Conservation (phyloP, 2,888 invertebrate genomes). For the Andrena haemorrhoa region DNA sequence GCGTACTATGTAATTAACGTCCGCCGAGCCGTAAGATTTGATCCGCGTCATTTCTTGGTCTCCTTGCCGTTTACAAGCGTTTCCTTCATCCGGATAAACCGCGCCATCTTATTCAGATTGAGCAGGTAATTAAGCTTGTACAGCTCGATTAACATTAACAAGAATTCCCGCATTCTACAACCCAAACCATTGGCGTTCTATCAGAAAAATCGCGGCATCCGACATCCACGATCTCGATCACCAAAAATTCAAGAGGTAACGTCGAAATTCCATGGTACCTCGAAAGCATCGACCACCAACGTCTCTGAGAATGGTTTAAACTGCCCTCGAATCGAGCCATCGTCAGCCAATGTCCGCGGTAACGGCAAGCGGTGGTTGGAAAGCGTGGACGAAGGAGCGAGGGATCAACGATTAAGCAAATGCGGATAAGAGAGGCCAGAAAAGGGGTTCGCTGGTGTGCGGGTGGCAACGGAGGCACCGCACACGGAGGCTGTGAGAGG, state of each 20-base stretch:
- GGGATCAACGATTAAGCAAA: constrained; percentile 70
- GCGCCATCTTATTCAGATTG: neutral
- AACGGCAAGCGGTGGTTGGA: constrained; percentile 22
- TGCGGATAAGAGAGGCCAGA: constrained; percentile 61
- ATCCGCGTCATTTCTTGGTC: constrained; percentile 58
- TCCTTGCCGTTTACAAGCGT: constrained; percentile 32
- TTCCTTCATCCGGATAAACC: constrained; percentile 24
- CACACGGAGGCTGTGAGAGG: constrained; percentile 13
- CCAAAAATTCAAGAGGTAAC: no score
- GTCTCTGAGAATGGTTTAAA: neutral
- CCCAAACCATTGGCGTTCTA: no score
- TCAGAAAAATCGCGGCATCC: no score
- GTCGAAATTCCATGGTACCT: no score
- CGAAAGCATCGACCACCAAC: no score
- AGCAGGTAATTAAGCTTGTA: constrained; percentile 26
- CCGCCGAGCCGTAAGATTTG: constrained; percentile 66
- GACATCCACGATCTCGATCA: no score
- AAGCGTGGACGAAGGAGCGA: constrained; percentile 19
- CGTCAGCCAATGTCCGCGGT: neutral
- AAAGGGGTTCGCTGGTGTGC: constrained; percentile 46
- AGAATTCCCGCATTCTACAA: neutral
- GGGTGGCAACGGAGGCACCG: constrained; percentile 37
- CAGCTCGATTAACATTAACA: constrained; percentile 6
- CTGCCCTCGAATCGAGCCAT: neutral
- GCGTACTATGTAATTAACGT: constrained; percentile 61